A percentile compares a stretch with the other conserved stretches of the same genome.
Conservation (phyloP, 2,113 vertebrate genomes). For the Thymallus thymallus region DNA sequence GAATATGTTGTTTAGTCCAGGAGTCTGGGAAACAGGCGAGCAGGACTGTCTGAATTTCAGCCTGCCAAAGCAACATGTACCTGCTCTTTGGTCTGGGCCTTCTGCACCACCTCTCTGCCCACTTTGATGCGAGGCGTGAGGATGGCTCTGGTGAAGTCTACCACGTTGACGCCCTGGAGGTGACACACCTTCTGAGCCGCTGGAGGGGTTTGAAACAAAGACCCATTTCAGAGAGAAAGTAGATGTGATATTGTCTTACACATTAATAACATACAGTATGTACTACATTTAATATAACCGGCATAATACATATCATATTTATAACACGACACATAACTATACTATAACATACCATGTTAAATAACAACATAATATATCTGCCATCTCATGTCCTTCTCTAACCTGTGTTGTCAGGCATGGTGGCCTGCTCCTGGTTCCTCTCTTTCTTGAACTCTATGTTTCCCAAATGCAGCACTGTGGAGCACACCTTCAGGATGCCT, state of each 20-base stretch:
- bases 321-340: too few species aligned
- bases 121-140: slow-evolving; percentile 95
- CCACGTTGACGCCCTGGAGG: slow-evolving; percentile 91
- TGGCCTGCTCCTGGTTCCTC: slow-evolving; percentile 92
- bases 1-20: too few species aligned
- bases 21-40: background rate
- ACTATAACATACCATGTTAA: too few species aligned
- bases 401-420: slow-evolving; percentile 93
- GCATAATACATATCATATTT: too few species aligned
- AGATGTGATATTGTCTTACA: too few species aligned
- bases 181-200: slow-evolving; percentile 96
- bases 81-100: slow-evolving; percentile 98
- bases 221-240: too few species aligned
- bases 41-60: background rate
- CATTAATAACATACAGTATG: too few species aligned
- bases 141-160: slow-evolving; percentile 89
- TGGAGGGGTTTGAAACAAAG: slow-evolving; percentile 45
- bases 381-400: background rate
- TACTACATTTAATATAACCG: too few species aligned
- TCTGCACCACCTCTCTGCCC: slow-evolving; percentile 92
- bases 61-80: slow-evolving; percentile 54
- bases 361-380: too few species aligned
- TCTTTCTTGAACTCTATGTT: slow-evolving; percentile 96
- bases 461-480: slow-evolving; percentile 90
- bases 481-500: slow-evolving; percentile 91